phyloP scores from a whole-genome alignment of 2,888 invertebrate species.

The Exocentrus adspersus region DNA sequence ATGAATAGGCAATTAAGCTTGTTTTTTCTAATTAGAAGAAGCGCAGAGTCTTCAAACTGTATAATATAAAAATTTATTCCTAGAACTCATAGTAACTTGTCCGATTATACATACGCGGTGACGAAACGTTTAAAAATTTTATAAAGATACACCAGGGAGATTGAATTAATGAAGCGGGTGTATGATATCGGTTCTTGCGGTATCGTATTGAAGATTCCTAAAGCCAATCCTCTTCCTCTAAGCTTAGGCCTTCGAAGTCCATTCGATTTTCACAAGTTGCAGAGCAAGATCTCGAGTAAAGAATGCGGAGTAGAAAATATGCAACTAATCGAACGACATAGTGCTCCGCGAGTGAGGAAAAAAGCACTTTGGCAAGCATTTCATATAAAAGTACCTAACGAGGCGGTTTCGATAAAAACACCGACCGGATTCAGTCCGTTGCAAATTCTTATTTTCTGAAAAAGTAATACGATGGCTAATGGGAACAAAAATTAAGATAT shows the following conservation, averaged over 20 bases:
- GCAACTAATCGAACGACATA: slow-evolving; percentile 30
- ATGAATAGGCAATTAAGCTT: background rate
- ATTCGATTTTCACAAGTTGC: slow-evolving; percentile 23
- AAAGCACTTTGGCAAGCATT: slow-evolving; percentile 19
- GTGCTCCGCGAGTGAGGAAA: slow-evolving; percentile 17
- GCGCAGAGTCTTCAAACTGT: no score
- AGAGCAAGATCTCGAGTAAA: slow-evolving; percentile 25
- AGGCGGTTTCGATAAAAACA: slow-evolving; percentile 29
- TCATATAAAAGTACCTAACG: slow-evolving; percentile 33
- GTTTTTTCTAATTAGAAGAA: no score
- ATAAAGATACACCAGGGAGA: no score
- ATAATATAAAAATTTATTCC: no score
- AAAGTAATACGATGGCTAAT: background rate
- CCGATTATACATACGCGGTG: no score
- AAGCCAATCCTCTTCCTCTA: background rate
- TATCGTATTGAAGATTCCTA: no score
- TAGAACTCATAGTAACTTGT: no score
- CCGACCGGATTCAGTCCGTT: slow-evolving; percentile 33
- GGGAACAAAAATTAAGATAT: slow-evolving; percentile 1
- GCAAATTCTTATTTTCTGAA: slow-evolving; percentile 21
- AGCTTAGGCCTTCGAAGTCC: slow-evolving; percentile 10
- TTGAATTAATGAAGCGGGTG: no score
- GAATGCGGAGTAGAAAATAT: slow-evolving; percentile 33
- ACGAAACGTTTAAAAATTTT: no score
- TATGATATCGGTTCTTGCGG: no score